These are phyloP conservation scores for Campylomormyrus tamandua DNA, from an alignment of 2,113 vertebrate genomes.

Conservation along the genomic window DNA sequence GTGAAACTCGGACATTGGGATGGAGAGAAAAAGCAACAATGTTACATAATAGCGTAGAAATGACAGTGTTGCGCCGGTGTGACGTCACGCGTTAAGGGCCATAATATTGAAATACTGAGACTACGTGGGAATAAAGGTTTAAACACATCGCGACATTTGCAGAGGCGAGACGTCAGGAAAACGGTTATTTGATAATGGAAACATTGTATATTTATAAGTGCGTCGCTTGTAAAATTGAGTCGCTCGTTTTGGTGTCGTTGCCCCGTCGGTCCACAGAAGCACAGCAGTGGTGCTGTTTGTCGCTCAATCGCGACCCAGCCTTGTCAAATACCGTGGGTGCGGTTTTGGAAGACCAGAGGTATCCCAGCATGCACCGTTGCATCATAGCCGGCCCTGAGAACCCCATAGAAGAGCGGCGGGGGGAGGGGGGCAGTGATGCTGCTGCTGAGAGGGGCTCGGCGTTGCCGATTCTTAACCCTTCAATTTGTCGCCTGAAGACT, in stretches of 20 bases:
- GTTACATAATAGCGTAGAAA: constrained; percentile 8
- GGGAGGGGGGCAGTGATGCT: neutral
- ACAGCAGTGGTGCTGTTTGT: neutral
- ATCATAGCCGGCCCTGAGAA: neutral
- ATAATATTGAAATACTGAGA: neutral
- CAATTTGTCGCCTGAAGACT: neutral
- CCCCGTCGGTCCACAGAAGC: neutral
- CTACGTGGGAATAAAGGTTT: neutral
- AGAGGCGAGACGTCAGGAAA: neutral
- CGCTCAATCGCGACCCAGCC: neutral
- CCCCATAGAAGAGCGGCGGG: neutral
- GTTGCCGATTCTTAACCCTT: neutral
- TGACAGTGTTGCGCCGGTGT: neutral
- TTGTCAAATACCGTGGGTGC: constrained; percentile 18
- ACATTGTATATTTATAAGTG: neutral
- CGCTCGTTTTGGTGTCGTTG: neutral
- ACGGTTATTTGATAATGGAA: neutral
- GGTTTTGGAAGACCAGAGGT: constrained; percentile 24
- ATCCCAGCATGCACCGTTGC: constrained; percentile 21
- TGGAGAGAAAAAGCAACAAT: neutral
- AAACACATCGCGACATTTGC: neutral
- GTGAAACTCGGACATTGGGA: neutral
- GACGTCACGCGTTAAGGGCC: neutral
- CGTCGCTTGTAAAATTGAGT: neutral
- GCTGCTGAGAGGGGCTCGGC: neutral